Evolutionary conservation across 2,888 invertebrate species (phyloP).

Genomic region (Protodeltote pygarga): DNA sequence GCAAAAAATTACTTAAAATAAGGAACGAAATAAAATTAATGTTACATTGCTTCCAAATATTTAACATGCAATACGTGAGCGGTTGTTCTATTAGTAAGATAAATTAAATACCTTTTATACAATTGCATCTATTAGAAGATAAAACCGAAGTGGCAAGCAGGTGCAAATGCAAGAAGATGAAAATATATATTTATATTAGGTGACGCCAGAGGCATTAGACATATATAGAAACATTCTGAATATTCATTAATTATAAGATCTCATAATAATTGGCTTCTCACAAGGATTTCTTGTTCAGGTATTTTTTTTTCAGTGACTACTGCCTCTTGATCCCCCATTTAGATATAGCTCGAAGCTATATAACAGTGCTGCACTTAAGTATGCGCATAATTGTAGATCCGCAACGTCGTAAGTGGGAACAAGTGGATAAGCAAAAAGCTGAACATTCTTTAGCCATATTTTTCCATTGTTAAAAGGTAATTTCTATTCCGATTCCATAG

Average conservation of each 20-base stretch:
- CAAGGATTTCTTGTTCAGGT: conserved; percentile 8
- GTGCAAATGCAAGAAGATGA: background rate
- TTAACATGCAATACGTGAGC: too few relatives aligned
- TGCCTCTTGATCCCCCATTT: conserved; percentile 10
- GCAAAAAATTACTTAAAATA: too few relatives aligned
- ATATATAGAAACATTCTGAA: conserved; percentile 4
- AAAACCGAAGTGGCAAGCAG: background rate
- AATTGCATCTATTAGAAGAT: too few relatives aligned
- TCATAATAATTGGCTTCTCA: conserved; percentile 17
- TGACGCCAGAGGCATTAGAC: conserved; percentile 1
- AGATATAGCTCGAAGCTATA: conserved; percentile 17
- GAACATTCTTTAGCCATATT: conserved; percentile 9
- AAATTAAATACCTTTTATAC: too few relatives aligned
- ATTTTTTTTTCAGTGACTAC: conserved; percentile 17
- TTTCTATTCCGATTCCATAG: conserved; percentile 24
- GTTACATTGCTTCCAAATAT: too few relatives aligned
- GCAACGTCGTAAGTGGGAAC: conserved; percentile 9
- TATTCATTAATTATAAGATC: conserved; percentile 14
- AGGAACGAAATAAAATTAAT: too few relatives aligned
- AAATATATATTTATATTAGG: background rate
- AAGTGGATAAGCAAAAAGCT: conserved; percentile 24
- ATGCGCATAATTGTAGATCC: conserved; percentile 30
- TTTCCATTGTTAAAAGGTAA: conserved; percentile 12
- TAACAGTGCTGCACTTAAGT: conserved; percentile 9
- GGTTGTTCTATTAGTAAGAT: too few relatives aligned